These are phyloP conservation scores for Passer domesticus DNA, from an alignment of 2,113 vertebrate species.

Conservation along the genomic window DNA sequence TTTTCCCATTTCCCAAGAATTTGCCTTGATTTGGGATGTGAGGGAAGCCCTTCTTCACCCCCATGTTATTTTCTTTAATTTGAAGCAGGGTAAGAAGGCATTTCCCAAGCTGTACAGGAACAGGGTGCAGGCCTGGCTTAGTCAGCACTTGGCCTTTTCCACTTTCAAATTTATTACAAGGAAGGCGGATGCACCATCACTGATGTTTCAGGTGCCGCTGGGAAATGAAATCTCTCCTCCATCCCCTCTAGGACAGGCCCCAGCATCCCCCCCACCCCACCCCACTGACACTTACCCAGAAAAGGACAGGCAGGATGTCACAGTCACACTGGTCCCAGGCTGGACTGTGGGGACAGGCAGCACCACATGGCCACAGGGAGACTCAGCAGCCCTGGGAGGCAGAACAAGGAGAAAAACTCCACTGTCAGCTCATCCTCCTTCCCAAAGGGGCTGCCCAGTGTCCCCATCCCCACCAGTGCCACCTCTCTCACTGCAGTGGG, in stretches of 20 bases:
- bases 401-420: background rate
- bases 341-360: background rate
- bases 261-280: fast-evolving
- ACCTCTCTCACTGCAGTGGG: fast-evolving
- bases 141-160: conserved; percentile 35
- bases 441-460: background rate
- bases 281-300: background rate
- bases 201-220: background rate
- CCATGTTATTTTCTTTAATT: background rate
- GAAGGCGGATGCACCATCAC: fast-evolving
- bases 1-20: background rate
- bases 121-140: background rate
- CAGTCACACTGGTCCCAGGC: background rate
- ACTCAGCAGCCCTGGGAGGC: background rate
- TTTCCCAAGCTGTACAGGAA: background rate
- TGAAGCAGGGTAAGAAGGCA: background rate
- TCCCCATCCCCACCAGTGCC: background rate
- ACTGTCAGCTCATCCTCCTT: fast-evolving
- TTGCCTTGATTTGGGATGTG: background rate
- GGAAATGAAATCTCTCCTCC: background rate
- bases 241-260: background rate
- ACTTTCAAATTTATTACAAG: background rate
- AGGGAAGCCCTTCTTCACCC: background rate
- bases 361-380: conserved; percentile 15
- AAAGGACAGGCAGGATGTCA: conserved; percentile 7